Evolutionary conservation across 2,113 vertebrate genomes (phyloP), one percentile per base, ranked within the genome.

Genomic region (Nycticebus coucang): DNA sequence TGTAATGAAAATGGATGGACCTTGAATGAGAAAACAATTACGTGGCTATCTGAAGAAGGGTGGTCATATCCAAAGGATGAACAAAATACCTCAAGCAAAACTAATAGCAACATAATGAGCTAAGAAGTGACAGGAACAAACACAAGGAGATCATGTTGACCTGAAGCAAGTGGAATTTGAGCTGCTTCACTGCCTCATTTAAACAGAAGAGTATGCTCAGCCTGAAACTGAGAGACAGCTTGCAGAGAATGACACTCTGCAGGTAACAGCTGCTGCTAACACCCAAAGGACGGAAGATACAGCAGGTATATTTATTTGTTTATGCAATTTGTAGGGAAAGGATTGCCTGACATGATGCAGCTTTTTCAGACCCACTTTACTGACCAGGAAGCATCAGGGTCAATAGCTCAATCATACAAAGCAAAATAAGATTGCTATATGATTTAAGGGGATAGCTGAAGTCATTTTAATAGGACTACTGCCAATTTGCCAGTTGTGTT

Each of bases 71-170:
- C 77, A 94, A 95, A 89, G 77, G 87, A 92, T 95, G 96, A 97
- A 66, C 59, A 93, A 72, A 97, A 94, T 75, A 93, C 80, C 89
- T 95, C 96, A 97, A 93, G 85, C 94, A 96, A 97, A 96, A 96
- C 97, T 97, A 96, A 96, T 86, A 97, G 93, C 86, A 59, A 8
- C 91, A 50, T 96, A 96, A 97, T 94, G 89, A 97, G 96, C 96
- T 93, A 78, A 81, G 91, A 79, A 94, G 77, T 95, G 91, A 94
- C 93, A 92, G 89, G 83, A 60, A 37, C 81, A 68, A 75, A 69
- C 30, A 45, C 24, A 62, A 75, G 79, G 60, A 91, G 83, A 91
- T 93, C 82, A 11, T 91, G 79, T 78, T 93, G 96, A 53, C 95
- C 95, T 30, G 82, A 87, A 89, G 86, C 75, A 91, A 89, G 75